Evolutionary conservation across 2,888 invertebrate species (phyloP), one percentile per base, ranked within the genome.

Genomic region (Helleia helle): DNA sequence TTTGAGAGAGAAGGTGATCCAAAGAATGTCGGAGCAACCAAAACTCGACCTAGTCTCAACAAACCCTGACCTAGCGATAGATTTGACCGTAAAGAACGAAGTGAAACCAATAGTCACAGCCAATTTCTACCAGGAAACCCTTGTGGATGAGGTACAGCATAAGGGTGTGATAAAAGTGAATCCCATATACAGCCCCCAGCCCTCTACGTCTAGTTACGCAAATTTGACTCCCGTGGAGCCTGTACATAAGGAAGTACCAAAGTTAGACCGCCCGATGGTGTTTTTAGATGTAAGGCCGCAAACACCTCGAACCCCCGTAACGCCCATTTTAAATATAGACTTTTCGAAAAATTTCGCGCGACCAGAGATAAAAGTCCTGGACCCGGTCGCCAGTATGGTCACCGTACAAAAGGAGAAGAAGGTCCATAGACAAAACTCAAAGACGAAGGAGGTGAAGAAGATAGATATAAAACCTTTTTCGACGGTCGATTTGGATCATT

Each of bases 71-170:
- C 54, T 56, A 3, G 76, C 73, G 25, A 76, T 80, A 52, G 81
- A 83, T 46, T 54, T 83, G 30, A 61, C 75, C 0, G 72, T 65
- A 41, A 74, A 72, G 41, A n/a, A 31, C 18, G 50, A 47, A 15
- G 66, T 65, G 1, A 63, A 58, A 49, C 65, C 69, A 3, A 55
- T 58, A 0, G 50, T 74, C 38, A 68, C 67, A 3, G 75, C 80
- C 0, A 83, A 83, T 44, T 84, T 84, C 52, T 84, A 84, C 59
- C 77, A 81, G 52, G 84, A 84, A 49, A 83, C 83, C 0, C 54
- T 80, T 15, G 30, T 57, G 1, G 77, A 77, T 0, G 76, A 72
- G 2, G 53, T 61, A 0, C 65, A 59, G 25, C 73, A 75, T 39
- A 64, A 58, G 39, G 77, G 77, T 42, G 84, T 84, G 5, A 84